Base-by-base conservation (phyloP, 2,888 invertebrate species). In the Gari tellinella region DNA sequence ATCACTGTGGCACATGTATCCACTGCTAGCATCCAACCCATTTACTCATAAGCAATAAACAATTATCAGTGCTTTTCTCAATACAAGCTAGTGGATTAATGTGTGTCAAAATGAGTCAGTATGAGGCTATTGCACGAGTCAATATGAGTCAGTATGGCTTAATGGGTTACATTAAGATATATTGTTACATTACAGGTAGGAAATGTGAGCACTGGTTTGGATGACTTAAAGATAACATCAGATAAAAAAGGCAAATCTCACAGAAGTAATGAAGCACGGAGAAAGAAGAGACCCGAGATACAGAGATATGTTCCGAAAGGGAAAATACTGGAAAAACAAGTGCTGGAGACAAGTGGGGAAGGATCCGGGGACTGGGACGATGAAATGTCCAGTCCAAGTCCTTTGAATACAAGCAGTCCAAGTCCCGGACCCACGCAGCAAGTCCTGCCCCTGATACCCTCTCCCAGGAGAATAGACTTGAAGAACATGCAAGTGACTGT, bases 271-370 rank as follows among this genome's bases (percentile, higher is more conserved):
- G 80, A 77, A 15, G 40, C 37, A 5, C 74, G 58, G 53, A 48
- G 80, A 37, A 56, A 66, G 14, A 87, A 85, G 69, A 75, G 82
- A n/a, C 88, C 88, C 4, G 87, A 87, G 49, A 84, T 89, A 17
- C 86, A 82, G 57, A 80, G 84, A 26, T 89, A 89, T 80, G 82
- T 88, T 15, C 89, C 89, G 3, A 87, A 83, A 65, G 86, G 80
- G 1, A 79, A 82, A 19, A 57, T 85, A 4, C 55, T 81, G 19
- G 86, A 87, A 51, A 77, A 84, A 31, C 80, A 81, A 63, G 45
- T 63, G 12, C 56, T 64, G 26, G 77, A 72, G 40, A 49, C 25
- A 1, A 72, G 65, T 23, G 70, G 74, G 4, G 72, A 73, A 46
- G 64, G 73, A 7, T 70, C 72, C 14, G 65, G 57, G 7, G 67